Base-by-base conservation (phyloP, 2,797 vertebrate genomes). In the Spinus olivaceus region DNA sequence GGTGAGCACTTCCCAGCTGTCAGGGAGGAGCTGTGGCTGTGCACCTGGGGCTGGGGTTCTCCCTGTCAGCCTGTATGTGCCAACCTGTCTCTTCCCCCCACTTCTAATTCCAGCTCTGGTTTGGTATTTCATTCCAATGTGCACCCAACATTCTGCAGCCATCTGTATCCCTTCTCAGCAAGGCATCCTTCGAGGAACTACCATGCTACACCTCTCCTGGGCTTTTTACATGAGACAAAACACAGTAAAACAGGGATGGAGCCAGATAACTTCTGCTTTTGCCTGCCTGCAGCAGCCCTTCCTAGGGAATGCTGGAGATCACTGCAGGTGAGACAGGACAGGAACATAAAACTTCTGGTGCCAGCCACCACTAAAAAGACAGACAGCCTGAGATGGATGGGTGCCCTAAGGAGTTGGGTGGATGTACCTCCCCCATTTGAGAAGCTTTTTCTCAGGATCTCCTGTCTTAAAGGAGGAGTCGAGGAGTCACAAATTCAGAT, bases 1-100 rank as follows among this genome's bases (percentile, higher is more conserved):
- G 61, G 19, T 0, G 0, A 64, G 28, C 0, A 0, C 32, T 73
- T 59, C 46, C 73, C 10, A 1, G 39, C 59, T 61, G 12, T 2
- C 73, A 49, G 33, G 72, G 32, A 25, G 27, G 56, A 39, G 9
- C 35, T 35, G 60, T 41, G 76, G 14, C 76, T 53, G 16, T 42
- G 14, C 70, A 67, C 74, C 39, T 33, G 56, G 33, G 76, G 14
- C 79, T 53, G 51, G 23, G 39, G 39, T 16, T 41, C 39, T 69
- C 27, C 46, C 64, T 65, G 47, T 32, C 76, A 77, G 21, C 33
- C 42, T 72, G 12, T 9, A 2, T 33, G 13, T 39, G 22, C 70
- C 59, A 86, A 0, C 28, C 53, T 86, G 51, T 35, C 82, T 59
- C 22, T 84, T 70, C 59, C 41, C 35, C 35, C 30, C 5, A 10